These are phyloP conservation scores for Standfussiana lucernea DNA, from an alignment of 2,888 invertebrate species.

Conservation along the genomic window DNA sequence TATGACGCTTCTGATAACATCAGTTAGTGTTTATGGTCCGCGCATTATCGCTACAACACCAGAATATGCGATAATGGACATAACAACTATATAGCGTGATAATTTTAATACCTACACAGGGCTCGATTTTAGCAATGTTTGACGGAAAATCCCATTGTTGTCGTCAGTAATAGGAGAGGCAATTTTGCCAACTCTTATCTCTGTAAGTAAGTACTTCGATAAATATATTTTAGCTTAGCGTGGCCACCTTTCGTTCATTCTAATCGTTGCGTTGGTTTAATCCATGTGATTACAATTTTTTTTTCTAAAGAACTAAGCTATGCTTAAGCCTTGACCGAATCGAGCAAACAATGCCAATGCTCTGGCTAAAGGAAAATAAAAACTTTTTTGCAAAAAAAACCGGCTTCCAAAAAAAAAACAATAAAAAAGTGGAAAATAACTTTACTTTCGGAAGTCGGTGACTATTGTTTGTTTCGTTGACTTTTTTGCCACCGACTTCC, in stretches of 20 bases:
- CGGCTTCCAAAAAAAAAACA: no score
- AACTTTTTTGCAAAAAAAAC: no score
- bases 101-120: conserved; percentile 3
- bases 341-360: neutral
- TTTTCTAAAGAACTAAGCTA: neutral
- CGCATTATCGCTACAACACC: conserved; percentile 30
- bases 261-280: neutral
- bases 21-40: conserved; percentile 14
- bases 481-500: no score
- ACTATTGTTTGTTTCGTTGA: no score
- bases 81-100: conserved; percentile 24
- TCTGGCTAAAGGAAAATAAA: neutral
- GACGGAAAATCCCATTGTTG: conserved; percentile 18
- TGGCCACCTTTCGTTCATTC: neutral
- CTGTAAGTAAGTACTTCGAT: neutral
- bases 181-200: conserved; percentile 16
- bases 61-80: conserved; percentile 30
- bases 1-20: conserved; percentile 28
- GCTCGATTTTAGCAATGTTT: conserved; percentile 6
- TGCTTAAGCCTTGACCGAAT: neutral
- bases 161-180: neutral
- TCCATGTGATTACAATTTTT: conserved; percentile 13
- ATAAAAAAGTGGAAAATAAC: no score
- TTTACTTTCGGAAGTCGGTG: no score
- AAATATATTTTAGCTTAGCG: conserved; percentile 3